Evolutionary conservation across 2,888 invertebrate genomes (phyloP).

Genomic region (Notodonta dromedarius): DNA sequence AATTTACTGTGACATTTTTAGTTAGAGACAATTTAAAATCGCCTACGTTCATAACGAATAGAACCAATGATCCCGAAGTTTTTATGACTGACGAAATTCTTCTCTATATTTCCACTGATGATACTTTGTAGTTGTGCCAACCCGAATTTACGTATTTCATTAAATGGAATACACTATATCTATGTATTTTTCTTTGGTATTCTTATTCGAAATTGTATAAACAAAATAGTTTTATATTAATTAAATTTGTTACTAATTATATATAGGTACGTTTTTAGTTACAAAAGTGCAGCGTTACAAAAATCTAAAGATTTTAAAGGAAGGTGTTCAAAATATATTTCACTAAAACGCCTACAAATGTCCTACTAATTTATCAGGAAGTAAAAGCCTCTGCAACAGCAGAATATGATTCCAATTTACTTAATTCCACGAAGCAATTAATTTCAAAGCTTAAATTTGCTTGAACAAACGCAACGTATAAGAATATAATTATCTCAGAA

Average conservation of each 20-base stretch:
- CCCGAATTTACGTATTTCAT: constrained; percentile 83
- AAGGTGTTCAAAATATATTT: no score
- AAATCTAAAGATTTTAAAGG: no score
- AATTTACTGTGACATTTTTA: constrained; percentile 38
- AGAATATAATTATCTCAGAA: constrained; percentile 17
- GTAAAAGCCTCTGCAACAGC: background rate
- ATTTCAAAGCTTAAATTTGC: constrained; percentile 20
- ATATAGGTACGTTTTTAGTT: background rate
- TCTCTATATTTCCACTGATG: constrained; percentile 71
- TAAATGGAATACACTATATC: constrained; percentile 67
- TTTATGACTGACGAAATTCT: constrained; percentile 67
- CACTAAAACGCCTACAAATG: no score
- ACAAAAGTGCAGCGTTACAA: no score
- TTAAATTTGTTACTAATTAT: background rate
- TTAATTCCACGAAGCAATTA: constrained; percentile 28
- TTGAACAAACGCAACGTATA: constrained; percentile 17
- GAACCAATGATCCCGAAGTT: constrained; percentile 45
- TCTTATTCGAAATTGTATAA: constrained; percentile 7
- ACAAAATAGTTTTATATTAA: background rate
- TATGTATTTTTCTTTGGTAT: constrained; percentile 4
- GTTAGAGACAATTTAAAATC: constrained; percentile 42
- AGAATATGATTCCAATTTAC: constrained; percentile 34
- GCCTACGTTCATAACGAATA: constrained; percentile 41
- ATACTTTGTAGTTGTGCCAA: constrained; percentile 80
- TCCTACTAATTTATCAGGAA: background rate